A percentile compares a stretch with the other conserved stretches of the same genome.
Conservation (phyloP, 2,113 vertebrate genomes). For the Brienomyrus longianalis region DNA sequence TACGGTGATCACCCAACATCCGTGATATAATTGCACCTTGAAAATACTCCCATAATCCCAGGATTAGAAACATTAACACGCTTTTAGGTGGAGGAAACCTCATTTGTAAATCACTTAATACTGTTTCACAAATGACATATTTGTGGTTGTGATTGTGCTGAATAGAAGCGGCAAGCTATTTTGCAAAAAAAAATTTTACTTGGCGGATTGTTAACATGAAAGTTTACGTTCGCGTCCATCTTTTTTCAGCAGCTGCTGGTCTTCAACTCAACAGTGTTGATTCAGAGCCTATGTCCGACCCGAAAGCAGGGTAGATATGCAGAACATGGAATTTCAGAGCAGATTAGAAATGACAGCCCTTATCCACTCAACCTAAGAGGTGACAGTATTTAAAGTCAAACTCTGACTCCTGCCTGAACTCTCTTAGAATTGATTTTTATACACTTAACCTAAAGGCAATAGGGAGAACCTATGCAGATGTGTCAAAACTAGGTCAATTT, state of each 20-base stretch:
- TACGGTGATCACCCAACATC: slow-evolving; percentile 36
- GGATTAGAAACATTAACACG: slow-evolving; percentile 51
- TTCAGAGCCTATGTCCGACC: not conserved
- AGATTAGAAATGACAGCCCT: not conserved
- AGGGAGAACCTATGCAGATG: not conserved
- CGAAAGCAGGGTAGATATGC: not conserved
- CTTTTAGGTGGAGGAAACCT: slow-evolving; percentile 42
- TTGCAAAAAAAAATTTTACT: not conserved
- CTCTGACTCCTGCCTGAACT: not conserved
- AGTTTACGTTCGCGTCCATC: not conserved
- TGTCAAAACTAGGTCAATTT: not conserved
- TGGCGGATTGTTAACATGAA: not conserved
- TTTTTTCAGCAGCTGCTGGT: not conserved
- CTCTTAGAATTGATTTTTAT: not conserved
- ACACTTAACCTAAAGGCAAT: not conserved
- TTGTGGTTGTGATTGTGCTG: slow-evolving; percentile 18
- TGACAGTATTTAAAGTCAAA: not conserved
- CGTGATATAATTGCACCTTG: slow-evolving; percentile 49
- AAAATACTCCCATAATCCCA: slow-evolving; percentile 44
- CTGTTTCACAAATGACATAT: slow-evolving; percentile 33
- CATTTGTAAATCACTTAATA: slow-evolving; percentile 42
- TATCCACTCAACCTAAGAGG: not conserved
- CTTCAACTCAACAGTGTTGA: not conserved
- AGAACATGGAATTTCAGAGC: not conserved
- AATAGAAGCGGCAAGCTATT: not conserved